Conservation (phyloP, 2,113 vertebrate species). For the Amazona guildingii region DNA sequence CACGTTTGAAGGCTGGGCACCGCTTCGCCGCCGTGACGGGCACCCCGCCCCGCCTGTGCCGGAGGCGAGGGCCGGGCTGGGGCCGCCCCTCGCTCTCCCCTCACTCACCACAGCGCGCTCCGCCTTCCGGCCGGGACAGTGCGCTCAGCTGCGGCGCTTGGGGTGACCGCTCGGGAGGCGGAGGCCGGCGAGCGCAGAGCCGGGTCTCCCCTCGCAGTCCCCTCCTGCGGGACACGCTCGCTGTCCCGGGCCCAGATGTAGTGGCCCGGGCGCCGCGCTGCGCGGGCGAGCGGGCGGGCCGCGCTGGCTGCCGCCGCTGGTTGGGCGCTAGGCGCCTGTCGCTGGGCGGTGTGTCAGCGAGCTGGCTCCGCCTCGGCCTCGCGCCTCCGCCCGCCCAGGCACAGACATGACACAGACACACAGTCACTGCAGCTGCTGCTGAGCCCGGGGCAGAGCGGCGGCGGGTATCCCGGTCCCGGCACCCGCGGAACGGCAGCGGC, state of each 20-base stretch:
- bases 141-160: neutral
- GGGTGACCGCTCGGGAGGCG: neutral
- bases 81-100: neutral
- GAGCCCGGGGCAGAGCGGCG: slow-evolving; percentile 15
- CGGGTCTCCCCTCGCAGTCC: neutral
- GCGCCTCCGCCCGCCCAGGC: slow-evolving; percentile 57
- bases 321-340: slow-evolving; percentile 32
- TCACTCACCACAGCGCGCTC: neutral
- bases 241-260: neutral
- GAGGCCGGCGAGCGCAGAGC: neutral
- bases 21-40: neutral
- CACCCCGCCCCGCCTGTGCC: neutral
- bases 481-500: neutral
- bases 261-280: neutral
- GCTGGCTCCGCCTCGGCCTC: slow-evolving; percentile 10
- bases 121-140: neutral
- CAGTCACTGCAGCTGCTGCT: slow-evolving; percentile 67
- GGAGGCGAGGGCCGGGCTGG: neutral
- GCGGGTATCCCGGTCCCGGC: neutral
- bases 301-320: neutral
- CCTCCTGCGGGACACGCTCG: neutral
- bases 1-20: neutral
- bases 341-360: slow-evolving; percentile 38
- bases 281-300: neutral
- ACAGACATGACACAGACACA: slow-evolving; percentile 73